Evolutionary conservation across 2,113 vertebrate genomes (phyloP), one percentile per base, ranked within the genome.

Genomic region (Hyperoodon ampullatus): DNA sequence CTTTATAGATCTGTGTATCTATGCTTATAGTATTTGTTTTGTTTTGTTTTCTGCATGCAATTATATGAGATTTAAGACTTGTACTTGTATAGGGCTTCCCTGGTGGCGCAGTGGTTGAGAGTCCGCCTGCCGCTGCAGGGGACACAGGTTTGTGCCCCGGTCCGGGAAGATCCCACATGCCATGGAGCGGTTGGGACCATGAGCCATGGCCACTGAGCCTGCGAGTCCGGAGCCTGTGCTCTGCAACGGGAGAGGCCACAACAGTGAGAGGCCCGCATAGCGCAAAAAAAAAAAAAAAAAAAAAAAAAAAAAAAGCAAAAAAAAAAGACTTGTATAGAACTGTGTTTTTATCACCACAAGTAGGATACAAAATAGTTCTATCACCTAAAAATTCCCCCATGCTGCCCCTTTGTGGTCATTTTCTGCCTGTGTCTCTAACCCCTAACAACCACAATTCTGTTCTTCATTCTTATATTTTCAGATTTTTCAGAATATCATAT

Each of bases 391-490:
- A n/a, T 58, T 61, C 9, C 21, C 39, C 63, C 5, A 9, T n/a
- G 11, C 6, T 70, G 4, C 5, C 33, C 8, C 15, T 42, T 75
- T 39, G 2, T 55, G 21, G n/a, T 42, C 47, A 14, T 18, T 55
- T 6, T 3, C 19, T 78, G 13, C 3, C 28, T 68, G 12, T 50
- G 6, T 28, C 1, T 1, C 0, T 81, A 23, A n/a, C 5, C 30
- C 12, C 0, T 61, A 23, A 3, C 12, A 60, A 28, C 30, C 0
- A 23, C 2, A 75, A 3, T 24, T 14, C 28, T 68, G 8, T 81
- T 95, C 39, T 78, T 47, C 19, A 66, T 91, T 90, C 12, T 5
- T 85, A 0, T 61, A 74, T 65, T 97, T 85, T 89, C 61, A 72
- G 0, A 2, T 89, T 93, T 93, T 95, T 82, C 6, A 82, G 28